Evolutionary conservation across 2,113 vertebrate genomes (phyloP), one percentile per base, ranked within the genome.

Genomic region (Fulica atra): DNA sequence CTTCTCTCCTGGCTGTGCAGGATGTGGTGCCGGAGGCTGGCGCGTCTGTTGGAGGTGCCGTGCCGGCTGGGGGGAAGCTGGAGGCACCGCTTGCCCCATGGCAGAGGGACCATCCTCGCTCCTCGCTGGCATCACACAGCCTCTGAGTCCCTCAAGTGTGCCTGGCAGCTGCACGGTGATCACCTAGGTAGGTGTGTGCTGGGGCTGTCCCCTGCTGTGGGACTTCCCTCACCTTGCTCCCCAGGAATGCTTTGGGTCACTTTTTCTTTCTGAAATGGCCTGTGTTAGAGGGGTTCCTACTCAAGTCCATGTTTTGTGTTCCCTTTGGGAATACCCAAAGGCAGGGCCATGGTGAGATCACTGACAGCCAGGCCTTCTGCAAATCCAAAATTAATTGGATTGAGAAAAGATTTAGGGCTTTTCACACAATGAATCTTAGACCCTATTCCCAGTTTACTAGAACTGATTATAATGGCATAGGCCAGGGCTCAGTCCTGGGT

Each of bases 111-210:
- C 2, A 0, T 86, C 61, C 72, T 59, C 1, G 3, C 80, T 13
- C 46, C 69, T 7, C 88, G 69, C 12, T 74, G 93, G 83, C 92
- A 91, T 28, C 95, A 98, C 91, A 96, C 92, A 0, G 92, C 60
- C 59, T 91, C 97, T 0, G 95, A 80, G 10, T 57, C 94, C 70
- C 68, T 93, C 28, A 87, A 19, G 16, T 98, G 97, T 77, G 91
- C 96, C 77, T 98, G 98, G 98, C 95, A 97, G 63, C 81, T 98
- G 66, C 97, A 97, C 11, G 68, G 54, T 11, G 98, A 98, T 90
- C 98, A 98, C 50, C 97, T 98, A 10, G 98, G 98, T 98, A 96
- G 89, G 98, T 95, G 73, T 76, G 18, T 25, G 25, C 24, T 7
- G 33, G 1, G 1, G 1, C 4, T 16, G 26, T 25, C 38, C 42